These are phyloP conservation scores for Fregata magnificens DNA, from an alignment of 2,113 vertebrate genomes.

Conservation along the genomic window DNA sequence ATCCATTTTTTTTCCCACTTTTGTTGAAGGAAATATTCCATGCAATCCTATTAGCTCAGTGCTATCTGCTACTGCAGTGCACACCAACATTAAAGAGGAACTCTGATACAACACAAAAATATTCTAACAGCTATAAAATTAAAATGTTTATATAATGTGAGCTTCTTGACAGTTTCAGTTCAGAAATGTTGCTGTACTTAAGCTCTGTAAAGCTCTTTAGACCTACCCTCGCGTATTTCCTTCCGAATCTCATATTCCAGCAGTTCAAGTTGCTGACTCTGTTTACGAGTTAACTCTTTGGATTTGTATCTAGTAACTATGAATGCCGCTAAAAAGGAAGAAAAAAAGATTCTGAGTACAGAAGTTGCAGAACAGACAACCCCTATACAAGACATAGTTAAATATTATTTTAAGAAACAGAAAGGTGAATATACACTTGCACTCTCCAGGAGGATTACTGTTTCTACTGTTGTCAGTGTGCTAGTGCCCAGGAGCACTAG, in stretches of 20 bases:
- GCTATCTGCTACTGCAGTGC: neutral
- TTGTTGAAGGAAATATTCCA: neutral
- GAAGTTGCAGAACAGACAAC: neutral
- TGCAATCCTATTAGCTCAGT: neutral
- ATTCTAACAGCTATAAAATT: neutral
- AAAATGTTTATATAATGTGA: neutral
- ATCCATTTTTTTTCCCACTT: neutral
- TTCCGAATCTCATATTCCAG: conserved; percentile 89
- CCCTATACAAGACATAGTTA: neutral
- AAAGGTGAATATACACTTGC: neutral
- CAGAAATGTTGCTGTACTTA: neutral
- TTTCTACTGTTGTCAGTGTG: neutral
- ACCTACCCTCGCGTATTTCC: conserved; percentile 91
- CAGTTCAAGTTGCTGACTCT: conserved; percentile 84
- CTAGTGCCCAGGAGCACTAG: neutral
- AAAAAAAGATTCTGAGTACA: neutral
- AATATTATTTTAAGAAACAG: neutral
- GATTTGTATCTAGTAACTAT: conserved; percentile 81
- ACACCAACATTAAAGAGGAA: neutral
- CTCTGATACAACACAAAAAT: neutral
- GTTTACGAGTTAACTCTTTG: conserved; percentile 78
- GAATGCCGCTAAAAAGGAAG: conserved; percentile 67
- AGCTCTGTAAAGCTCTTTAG: neutral
- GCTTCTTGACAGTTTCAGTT: neutral
- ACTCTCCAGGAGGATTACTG: neutral